Conservation (phyloP, 2,888 invertebrate species). For the Polyommatus icarus region DNA sequence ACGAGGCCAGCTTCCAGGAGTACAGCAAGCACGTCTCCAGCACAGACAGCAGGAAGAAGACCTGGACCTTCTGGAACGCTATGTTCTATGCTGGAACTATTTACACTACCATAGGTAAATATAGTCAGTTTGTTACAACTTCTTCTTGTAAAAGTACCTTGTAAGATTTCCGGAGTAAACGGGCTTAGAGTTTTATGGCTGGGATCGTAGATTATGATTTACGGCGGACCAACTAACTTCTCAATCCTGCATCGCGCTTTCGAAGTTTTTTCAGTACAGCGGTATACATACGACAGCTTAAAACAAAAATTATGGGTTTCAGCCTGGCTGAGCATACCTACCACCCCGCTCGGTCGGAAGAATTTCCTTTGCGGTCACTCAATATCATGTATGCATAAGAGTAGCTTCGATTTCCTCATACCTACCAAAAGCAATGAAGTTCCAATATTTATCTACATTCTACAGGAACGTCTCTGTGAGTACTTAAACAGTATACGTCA, state of each 20-base stretch:
- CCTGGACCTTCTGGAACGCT: constrained; percentile 92
- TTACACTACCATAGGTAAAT: constrained; percentile 93
- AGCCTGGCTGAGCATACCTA: background rate
- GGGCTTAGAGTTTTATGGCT: no score
- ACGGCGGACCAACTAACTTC: no score
- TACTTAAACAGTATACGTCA: background rate
- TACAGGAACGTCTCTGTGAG: background rate
- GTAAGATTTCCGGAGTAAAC: no score
- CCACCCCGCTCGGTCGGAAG: no score
- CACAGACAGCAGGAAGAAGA: constrained; percentile 70
- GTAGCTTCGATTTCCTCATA: no score
- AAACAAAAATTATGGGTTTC: background rate
- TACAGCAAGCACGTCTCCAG: constrained; percentile 65
- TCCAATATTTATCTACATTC: background rate
- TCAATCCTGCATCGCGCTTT: no score
- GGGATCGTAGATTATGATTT: no score
- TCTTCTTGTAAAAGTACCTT: background rate
- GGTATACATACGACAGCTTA: no score
- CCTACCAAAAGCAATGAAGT: background rate
- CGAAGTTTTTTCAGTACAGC: no score
- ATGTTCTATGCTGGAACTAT: constrained; percentile 94
- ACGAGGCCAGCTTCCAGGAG: constrained; percentile 77
- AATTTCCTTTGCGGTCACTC: no score
- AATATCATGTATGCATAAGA: no score
- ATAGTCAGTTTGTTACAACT: background rate